phyloP scores from a whole-genome alignment of 92 coral and sea anemone species.

The Palythoa heliodiscus region DNA sequence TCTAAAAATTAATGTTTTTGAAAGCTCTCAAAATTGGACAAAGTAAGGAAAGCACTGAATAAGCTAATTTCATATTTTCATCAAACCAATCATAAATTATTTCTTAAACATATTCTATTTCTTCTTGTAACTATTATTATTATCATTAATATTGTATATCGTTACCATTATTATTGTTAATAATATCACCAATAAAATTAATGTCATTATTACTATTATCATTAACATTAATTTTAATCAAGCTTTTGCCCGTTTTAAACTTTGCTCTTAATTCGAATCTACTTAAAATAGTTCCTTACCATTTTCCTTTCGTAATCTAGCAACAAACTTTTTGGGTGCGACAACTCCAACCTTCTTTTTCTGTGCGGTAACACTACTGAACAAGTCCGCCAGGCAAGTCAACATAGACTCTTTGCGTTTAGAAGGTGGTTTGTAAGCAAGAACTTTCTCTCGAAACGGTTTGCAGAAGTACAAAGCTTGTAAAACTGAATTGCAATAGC shows the following conservation, averaged over 20 bases:
- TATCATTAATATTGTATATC: no score
- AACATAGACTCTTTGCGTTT: constrained; percentile 92
- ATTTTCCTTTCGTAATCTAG: constrained; percentile 95
- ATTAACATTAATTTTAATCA: no score
- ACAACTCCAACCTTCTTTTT: constrained; percentile 97
- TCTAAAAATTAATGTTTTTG: no score
- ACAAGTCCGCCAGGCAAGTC: constrained; percentile 95
- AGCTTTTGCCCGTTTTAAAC: no score
- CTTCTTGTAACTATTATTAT: no score
- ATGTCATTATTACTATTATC: background rate
- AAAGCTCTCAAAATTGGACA: no score
- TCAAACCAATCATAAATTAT: no score
- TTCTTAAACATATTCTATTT: no score
- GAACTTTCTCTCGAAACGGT: constrained; percentile 93
- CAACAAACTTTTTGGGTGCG: constrained; percentile 97
- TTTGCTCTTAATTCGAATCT: background rate
- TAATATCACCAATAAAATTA: no score
- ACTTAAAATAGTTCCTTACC: constrained; percentile 60
- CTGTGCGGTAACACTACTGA: constrained; percentile 93
- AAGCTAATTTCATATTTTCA: no score
- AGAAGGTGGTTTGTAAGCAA: constrained; percentile 90
- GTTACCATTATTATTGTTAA: no score
- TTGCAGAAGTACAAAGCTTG: constrained; percentile 98
- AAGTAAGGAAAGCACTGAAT: no score
- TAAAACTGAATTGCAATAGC: constrained; percentile 97